Percentiles rank a stretch among this genome's conserved stretches.
phyloP scores from a whole-genome alignment of 2,113 vertebrate genomes.

The Prionailurus bengalensis region DNA sequence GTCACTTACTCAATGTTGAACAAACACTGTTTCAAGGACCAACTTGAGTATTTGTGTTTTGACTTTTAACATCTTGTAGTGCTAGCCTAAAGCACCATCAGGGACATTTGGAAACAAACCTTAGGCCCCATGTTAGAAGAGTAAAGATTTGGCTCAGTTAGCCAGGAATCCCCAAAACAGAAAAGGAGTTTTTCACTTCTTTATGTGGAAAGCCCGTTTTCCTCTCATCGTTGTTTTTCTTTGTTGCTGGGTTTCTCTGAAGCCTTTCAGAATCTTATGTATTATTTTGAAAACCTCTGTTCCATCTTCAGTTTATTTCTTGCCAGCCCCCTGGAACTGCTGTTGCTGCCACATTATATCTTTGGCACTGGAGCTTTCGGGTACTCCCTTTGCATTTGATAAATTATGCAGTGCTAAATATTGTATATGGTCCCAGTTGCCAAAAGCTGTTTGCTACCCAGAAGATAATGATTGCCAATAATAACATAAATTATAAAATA shows the following conservation, averaged over 20 bases:
- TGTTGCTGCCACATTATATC: not conserved
- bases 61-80: slow-evolving; percentile 34
- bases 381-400: not conserved
- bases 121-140: not conserved
- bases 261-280: not conserved
- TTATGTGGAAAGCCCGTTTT: not conserved
- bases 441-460: not conserved
- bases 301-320: not conserved
- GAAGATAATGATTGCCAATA: not conserved
- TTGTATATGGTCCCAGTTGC: not conserved
- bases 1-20: not conserved
- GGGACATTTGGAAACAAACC: not conserved
- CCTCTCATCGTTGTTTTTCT: not conserved
- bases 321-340: not conserved
- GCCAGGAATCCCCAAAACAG: not conserved
- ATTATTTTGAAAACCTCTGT: not conserved
- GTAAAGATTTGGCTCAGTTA: not conserved
- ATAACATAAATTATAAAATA: not conserved
- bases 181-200: not conserved
- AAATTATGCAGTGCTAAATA: not conserved
- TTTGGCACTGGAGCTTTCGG: not conserved
- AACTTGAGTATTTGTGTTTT: slow-evolving; percentile 54
- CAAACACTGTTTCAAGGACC: slow-evolving; percentile 39
- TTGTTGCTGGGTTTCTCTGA: not conserved
- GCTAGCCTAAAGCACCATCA: not conserved